Conservation (phyloP, 2,888 invertebrate species). For the Mythimna vitellina region DNA sequence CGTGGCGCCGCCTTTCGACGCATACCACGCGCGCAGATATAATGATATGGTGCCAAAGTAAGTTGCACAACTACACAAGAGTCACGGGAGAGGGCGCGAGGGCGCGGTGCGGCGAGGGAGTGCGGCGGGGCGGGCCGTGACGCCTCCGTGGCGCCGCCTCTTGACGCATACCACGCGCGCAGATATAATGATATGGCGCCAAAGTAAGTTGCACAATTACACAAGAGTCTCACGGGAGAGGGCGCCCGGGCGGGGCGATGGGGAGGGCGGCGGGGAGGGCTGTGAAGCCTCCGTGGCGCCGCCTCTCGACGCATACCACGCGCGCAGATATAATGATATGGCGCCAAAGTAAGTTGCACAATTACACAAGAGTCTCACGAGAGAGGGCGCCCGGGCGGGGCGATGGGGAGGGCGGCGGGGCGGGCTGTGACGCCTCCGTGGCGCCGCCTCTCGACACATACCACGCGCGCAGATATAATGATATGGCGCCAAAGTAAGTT, state of each 20-base stretch:
- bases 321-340: conserved; percentile 68
- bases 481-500: not conserved
- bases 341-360: not conserved
- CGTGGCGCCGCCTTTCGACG: too few relatives aligned
- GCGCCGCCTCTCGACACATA: conserved; percentile 71
- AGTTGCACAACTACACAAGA: too few relatives aligned
- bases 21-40: too few relatives aligned
- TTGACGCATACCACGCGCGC: conserved; percentile 92
- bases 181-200: conserved; percentile 96
- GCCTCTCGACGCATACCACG: conserved; percentile 73
- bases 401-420: too few relatives aligned
- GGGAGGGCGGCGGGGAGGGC: too few relatives aligned
- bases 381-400: too few relatives aligned
- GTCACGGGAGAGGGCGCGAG: too few relatives aligned
- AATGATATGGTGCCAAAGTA: too few relatives aligned
- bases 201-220: conserved; percentile 92
- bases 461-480: conserved; percentile 71
- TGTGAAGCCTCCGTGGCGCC: conserved; percentile 55
- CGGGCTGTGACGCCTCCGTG: conserved; percentile 55
- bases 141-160: conserved; percentile 84
- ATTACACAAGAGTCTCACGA: too few relatives aligned
- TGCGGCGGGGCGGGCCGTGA: conserved; percentile 53
- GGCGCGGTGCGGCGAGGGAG: too few relatives aligned
- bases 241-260: too few relatives aligned
- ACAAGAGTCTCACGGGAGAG: too few relatives aligned